Evolutionary conservation across 2,888 invertebrate species (phyloP).

Genomic region (Piscicola geometra): DNA sequence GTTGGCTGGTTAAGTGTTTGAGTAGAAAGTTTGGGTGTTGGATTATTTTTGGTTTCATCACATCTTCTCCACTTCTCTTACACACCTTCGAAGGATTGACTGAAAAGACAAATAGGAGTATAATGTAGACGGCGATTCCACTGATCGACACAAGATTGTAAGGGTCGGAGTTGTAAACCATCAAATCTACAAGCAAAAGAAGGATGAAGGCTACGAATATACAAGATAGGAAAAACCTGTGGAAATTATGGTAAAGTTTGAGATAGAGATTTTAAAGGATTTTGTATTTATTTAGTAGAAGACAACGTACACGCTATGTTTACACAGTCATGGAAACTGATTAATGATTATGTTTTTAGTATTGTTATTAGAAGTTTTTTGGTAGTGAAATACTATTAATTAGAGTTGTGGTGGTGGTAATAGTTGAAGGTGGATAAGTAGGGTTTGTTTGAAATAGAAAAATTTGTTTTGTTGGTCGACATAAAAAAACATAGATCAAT

Average conservation of each 20-base stretch:
- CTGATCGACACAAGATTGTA: conserved; percentile 49
- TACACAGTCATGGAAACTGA: no score
- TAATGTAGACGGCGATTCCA: conserved; percentile 49
- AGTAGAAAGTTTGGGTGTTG: no score
- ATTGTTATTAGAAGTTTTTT: background rate
- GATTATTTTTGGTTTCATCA: no score
- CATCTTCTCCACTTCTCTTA: no score
- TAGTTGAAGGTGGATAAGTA: no score
- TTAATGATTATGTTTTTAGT: background rate
- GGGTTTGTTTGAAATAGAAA: no score
- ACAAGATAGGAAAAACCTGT: conserved; percentile 11
- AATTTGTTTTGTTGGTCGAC: no score
- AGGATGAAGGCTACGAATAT: conserved; percentile 22
- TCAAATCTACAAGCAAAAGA: conserved; percentile 32
- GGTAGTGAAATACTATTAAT: background rate
- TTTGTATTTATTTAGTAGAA: background rate
- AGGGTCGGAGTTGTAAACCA: conserved; percentile 40
- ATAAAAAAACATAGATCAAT: background rate
- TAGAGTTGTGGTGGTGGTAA: background rate
- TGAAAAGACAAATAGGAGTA: conserved; percentile 50
- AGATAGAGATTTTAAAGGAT: background rate
- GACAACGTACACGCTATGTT: no score
- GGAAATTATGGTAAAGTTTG: no score
- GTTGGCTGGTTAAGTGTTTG: no score
- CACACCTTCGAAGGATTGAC: conserved; percentile 50